Base-by-base conservation (phyloP, 2,113 vertebrate genomes). In the Lates calcarifer region DNA sequence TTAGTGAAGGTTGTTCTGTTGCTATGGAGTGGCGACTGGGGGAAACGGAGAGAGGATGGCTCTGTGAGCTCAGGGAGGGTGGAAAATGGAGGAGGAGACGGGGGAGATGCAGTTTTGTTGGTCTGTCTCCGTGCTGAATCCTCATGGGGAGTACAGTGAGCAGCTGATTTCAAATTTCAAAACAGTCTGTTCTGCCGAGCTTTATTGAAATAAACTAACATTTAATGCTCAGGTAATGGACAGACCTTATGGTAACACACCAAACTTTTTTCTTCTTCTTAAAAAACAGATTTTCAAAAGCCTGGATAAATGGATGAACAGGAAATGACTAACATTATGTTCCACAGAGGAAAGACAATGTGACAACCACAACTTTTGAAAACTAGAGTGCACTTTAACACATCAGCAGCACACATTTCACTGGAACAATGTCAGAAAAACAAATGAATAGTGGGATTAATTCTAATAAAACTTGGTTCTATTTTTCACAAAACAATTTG, bases 1-100 rank as follows among this genome's bases (percentile, higher is more conserved):
- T 91, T 88, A 81, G 72, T 29, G 75, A 88, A 90, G 90, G 89
- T 78, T 84, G 79, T 51, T 64, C 53, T 63, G 93, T 94, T 92
- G 90, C 93, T 86, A 91, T 74, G 91, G 85, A 71, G 82, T 55
- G 9, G 73, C 9, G 39, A 65, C 74, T 74, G 75, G 76, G 77
- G 66, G 82, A 86, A 79, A 81, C 24, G 33, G 39, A 69, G 58
- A 79, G 70, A 79, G 65, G 82, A 72, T 39, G 83, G 62, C 63
- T 77, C 51, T 15, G 53, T 72, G 74, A 64, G 83, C 70, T n/a
- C 29, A n/a, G 66, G 87, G 84, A 74, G 72, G 37, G 3, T 31
- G 61, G 47, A 11, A 33, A 51, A 56, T 14, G 65, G 57, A 63
- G 51, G 12, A 64, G 33, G 76, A 45, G 35, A 80, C 33, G 28